Conservation (phyloP, 2,888 invertebrate species). For the Cinara cedri region DNA sequence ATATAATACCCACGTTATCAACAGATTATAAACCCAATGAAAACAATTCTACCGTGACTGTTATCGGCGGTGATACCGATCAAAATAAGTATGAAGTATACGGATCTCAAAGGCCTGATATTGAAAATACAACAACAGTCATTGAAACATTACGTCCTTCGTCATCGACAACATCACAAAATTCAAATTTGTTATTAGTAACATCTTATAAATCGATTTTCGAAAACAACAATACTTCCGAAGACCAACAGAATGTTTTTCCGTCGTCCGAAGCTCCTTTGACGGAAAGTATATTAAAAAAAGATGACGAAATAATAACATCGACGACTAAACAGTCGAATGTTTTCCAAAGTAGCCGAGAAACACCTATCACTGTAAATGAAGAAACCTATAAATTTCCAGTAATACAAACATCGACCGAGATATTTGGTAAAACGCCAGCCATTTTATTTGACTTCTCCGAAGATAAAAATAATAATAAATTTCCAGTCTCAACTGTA, state of each 20-base stretch:
- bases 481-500: background rate
- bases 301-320: background rate
- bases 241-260: background rate
- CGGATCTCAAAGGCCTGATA: slow-evolving; percentile 46
- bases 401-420: background rate
- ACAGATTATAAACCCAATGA: background rate
- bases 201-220: slow-evolving; percentile 55
- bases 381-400: background rate
- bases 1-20: background rate
- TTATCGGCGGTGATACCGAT: slow-evolving; percentile 43
- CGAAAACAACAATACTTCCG: slow-evolving; percentile 41
- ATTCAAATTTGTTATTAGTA: slow-evolving; percentile 31
- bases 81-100: slow-evolving; percentile 51
- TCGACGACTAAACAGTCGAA: background rate
- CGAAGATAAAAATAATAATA: background rate
- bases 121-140: slow-evolving; percentile 42
- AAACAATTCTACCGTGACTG: slow-evolving; percentile 1
- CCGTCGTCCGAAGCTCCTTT: background rate
- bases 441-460: slow-evolving; percentile 18
- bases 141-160: slow-evolving; percentile 48
- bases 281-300: background rate
- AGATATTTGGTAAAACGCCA: slow-evolving; percentile 9
- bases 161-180: slow-evolving; percentile 41
- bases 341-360: background rate
- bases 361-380: background rate